These are phyloP conservation scores for Phaedon cochleariae DNA, from an alignment of 2,888 invertebrate species.

Conservation along the genomic window DNA sequence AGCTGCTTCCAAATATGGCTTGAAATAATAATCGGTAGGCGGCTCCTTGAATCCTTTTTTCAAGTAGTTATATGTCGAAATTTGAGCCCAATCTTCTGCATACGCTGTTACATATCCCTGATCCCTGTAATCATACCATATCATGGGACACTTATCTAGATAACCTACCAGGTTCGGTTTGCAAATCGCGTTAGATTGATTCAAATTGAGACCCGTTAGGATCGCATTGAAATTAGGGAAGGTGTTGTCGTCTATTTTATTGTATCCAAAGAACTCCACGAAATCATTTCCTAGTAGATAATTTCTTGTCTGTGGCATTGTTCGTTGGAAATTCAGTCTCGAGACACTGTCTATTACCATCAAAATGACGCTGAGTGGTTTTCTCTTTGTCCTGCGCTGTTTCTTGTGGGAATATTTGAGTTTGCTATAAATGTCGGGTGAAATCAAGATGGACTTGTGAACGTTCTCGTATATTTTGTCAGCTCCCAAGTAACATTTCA, in stretches of 20 bases:
- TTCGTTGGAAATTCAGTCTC: constrained; percentile 76
- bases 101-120: constrained; percentile 81
- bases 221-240: constrained; percentile 90
- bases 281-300: constrained; percentile 69
- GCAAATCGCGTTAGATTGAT: constrained; percentile 58
- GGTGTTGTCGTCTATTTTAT: constrained; percentile 86
- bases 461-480: constrained; percentile 64
- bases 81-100: constrained; percentile 77
- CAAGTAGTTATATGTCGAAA: constrained; percentile 80
- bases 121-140: constrained; percentile 80
- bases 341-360: constrained; percentile 89
- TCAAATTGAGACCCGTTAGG: constrained; percentile 70
- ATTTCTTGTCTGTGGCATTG: constrained; percentile 76
- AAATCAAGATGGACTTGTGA: constrained; percentile 61
- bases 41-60: constrained; percentile 75
- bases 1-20: constrained; percentile 78
- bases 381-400: constrained; percentile 36
- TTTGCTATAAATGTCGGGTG: constrained; percentile 60
- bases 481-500: constrained; percentile 34
- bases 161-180: constrained; percentile 65
- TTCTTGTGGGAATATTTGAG: background rate
- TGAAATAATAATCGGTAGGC: constrained; percentile 84
- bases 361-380: constrained; percentile 74
- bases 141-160: constrained; percentile 75
- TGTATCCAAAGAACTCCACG: constrained; percentile 58